Conservation (phyloP, 2,797 vertebrate species). For the Pantherophis alleghaniensis region DNA sequence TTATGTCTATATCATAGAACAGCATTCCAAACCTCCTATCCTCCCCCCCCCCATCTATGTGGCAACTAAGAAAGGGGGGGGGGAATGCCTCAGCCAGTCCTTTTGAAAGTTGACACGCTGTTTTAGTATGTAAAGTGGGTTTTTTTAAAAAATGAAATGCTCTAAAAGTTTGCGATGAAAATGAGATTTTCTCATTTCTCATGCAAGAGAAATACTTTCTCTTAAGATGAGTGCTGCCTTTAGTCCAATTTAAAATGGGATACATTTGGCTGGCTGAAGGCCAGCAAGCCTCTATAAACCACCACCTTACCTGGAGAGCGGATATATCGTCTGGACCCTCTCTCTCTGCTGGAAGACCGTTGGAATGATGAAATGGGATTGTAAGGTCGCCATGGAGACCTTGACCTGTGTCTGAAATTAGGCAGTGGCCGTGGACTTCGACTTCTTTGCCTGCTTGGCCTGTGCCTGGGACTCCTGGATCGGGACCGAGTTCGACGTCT, state of each 20-base stretch:
- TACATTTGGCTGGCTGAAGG: background rate
- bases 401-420: constrained; percentile 67
- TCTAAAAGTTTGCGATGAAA: background rate
- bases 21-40: too few species aligned
- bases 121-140: background rate
- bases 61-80: too few species aligned
- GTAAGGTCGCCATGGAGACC: constrained; percentile 60
- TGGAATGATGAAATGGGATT: constrained; percentile 42
- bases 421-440: constrained; percentile 57
- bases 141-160: background rate
- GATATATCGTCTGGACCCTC: constrained; percentile 34
- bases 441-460: constrained; percentile 57
- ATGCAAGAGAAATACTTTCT: background rate
- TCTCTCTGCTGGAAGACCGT: constrained; percentile 62
- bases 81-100: too few species aligned
- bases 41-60: too few species aligned
- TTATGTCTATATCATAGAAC: too few species aligned
- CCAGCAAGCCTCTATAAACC: background rate
- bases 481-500: constrained; percentile 53
- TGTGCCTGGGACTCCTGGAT: constrained; percentile 64
- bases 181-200: too few species aligned
- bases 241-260: background rate
- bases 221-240: background rate
- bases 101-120: too few species aligned
- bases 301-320: constrained; percentile 65